A percentile compares a stretch with the other conserved stretches of the same genome.
These are phyloP conservation scores for Glomeris maerens DNA, from an alignment of 1,140 invertebrate species.

Conservation along the genomic window DNA sequence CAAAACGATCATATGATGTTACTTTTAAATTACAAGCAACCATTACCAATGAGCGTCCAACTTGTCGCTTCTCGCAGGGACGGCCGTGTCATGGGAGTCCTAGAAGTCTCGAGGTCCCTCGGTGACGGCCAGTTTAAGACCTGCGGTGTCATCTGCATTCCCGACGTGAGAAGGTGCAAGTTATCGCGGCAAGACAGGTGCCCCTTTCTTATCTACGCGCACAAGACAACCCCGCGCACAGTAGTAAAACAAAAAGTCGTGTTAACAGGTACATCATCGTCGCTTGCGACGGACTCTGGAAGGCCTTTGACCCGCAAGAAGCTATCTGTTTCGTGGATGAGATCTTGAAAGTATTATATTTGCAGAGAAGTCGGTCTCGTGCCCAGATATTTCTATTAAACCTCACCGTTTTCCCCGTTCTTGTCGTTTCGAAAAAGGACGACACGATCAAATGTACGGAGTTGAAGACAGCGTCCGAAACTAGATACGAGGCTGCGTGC, in stretches of 20 bases:
- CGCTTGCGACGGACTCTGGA: constrained; percentile 40
- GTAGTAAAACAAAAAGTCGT: constrained; percentile 8
- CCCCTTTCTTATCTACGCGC: neutral
- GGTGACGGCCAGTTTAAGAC: constrained; percentile 38
- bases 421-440: no score
- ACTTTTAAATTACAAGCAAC: no score
- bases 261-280: constrained; percentile 32
- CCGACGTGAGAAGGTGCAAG: constrained; percentile 36
- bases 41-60: no score
- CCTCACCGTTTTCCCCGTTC: no score
- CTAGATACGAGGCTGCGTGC: constrained; percentile 28
- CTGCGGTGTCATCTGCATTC: constrained; percentile 32
- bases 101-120: constrained; percentile 39
- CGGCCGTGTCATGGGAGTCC: constrained; percentile 36
- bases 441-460: constrained; percentile 15
- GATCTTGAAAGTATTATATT: constrained; percentile 22
- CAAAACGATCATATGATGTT: neutral
- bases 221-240: neutral
- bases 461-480: constrained; percentile 18
- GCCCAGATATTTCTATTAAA: no score
- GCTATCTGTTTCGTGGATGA: constrained; percentile 31
- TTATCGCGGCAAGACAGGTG: constrained; percentile 31
- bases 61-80: constrained; percentile 31
- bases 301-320: constrained; percentile 31
- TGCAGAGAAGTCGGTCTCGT: no score